These are phyloP conservation scores for Protophormia terraenovae DNA, from an alignment of 2,888 invertebrate genomes.

Conservation along the genomic window DNA sequence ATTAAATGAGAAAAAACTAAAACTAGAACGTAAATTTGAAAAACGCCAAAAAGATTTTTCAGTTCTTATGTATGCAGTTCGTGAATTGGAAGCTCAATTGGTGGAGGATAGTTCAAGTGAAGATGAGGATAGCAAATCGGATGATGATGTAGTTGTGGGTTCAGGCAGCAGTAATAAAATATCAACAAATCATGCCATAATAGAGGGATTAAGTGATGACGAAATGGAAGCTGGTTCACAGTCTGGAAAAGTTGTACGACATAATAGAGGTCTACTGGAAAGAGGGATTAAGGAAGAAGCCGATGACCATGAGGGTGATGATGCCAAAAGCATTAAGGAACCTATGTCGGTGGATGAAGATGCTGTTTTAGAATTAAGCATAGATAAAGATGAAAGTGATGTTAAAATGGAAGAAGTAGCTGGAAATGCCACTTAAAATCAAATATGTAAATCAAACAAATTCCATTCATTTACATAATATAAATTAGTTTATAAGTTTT, in stretches of 20 bases:
- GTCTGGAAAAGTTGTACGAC: conserved; percentile 61
- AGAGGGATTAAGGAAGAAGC: conserved; percentile 32
- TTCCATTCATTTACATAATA: background rate
- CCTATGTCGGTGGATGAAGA: conserved; percentile 77
- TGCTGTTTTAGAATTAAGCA: conserved; percentile 77
- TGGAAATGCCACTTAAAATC: conserved; percentile 35
- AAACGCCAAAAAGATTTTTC: conserved; percentile 94
- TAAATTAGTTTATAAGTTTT: conserved; percentile 18
- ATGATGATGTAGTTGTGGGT: conserved; percentile 67
- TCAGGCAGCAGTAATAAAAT: conserved; percentile 43
- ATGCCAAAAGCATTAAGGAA: conserved; percentile 65
- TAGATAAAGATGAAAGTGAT: conserved; percentile 77
- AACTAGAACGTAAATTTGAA: conserved; percentile 89
- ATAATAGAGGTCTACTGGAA: conserved; percentile 51
- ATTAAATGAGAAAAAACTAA: conserved; percentile 87
- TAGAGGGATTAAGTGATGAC: conserved; percentile 75
- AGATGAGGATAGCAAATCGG: conserved; percentile 79
- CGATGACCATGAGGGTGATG: conserved; percentile 67
- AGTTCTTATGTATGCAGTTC: conserved; percentile 92
- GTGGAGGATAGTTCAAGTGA: conserved; percentile 86
- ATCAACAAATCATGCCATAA: conserved; percentile 64
- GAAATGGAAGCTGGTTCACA: conserved; percentile 72
- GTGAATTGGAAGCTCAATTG: conserved; percentile 90
- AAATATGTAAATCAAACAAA: background rate
- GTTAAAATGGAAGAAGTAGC: conserved; percentile 68